Evolutionary conservation across 2,797 vertebrate genomes (phyloP).

Genomic region (Siniperca undulata): DNA sequence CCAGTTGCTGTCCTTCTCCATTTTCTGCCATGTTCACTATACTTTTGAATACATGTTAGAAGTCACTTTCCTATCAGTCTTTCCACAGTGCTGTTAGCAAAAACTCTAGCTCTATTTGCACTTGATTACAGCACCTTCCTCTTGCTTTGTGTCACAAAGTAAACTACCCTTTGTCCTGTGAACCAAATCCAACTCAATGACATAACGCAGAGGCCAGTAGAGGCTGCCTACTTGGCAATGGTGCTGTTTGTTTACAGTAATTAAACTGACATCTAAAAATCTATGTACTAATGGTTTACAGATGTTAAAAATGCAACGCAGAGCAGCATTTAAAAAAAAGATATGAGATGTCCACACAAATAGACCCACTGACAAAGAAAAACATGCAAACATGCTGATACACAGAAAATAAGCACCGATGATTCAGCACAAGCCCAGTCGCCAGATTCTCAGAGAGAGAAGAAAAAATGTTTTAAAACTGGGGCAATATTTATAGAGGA

Average conservation of each 20-base stretch:
- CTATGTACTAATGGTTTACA: not conserved
- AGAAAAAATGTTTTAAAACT: constrained; percentile 51
- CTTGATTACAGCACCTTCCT: constrained; percentile 33
- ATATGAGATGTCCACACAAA: constrained; percentile 9
- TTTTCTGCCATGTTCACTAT: not conserved
- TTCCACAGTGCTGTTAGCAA: constrained; percentile 14
- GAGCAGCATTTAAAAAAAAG: not conserved
- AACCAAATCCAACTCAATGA: not conserved
- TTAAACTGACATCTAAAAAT: not conserved
- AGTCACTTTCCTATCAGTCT: not conserved
- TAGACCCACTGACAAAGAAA: constrained; percentile 9
- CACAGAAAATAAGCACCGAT: constrained; percentile 47
- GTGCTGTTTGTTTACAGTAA: constrained; percentile 16
- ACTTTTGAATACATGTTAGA: constrained; percentile 5
- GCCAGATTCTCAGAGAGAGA: constrained; percentile 30
- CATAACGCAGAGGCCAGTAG: not conserved
- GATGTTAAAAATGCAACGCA: not conserved
- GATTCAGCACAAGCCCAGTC: constrained; percentile 70
- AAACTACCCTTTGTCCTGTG: constrained; percentile 22
- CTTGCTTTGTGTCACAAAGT: constrained; percentile 16
- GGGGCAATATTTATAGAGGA: constrained; percentile 84
- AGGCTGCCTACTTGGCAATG: not conserved
- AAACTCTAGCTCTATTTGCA: not conserved
- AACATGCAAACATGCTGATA: constrained; percentile 47
- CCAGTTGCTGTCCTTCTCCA: not conserved